These are phyloP conservation scores for Scaptomyza parva DNA, from an alignment of 2,888 invertebrate species.

Conservation along the genomic window DNA sequence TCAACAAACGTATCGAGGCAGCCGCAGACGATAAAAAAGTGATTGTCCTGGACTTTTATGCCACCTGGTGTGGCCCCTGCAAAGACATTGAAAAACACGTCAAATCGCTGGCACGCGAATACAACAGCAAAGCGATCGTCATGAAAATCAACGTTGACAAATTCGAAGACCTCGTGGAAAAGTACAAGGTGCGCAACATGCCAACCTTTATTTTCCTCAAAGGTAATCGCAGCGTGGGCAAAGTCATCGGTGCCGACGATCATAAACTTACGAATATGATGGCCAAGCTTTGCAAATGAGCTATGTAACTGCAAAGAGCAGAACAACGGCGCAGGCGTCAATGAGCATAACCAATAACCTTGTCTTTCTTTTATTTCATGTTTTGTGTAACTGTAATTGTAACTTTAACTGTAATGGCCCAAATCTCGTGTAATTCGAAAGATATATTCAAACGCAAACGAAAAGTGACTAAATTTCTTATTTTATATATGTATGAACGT, in stretches of 20 bases:
- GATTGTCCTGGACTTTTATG: conserved; percentile 66
- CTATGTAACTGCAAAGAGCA: neutral
- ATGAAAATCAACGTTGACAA: conserved; percentile 66
- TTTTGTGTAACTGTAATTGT: conserved; percentile 5
- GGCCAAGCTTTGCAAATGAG: conserved; percentile 53
- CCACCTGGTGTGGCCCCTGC: conserved; percentile 69
- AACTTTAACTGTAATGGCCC: neutral
- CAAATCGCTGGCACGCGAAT: conserved; percentile 53
- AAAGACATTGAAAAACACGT: conserved; percentile 58
- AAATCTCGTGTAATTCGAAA: neutral
- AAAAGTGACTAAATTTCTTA: neutral
- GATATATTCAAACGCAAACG: neutral
- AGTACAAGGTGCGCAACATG: conserved; percentile 60
- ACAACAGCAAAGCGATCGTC: conserved; percentile 45
- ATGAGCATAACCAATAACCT: neutral
- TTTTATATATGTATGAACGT: neutral
- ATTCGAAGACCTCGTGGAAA: conserved; percentile 46
- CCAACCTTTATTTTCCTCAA: conserved; percentile 75
- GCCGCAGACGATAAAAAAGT: conserved; percentile 56
- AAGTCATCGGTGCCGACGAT: conserved; percentile 71
- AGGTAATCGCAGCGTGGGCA: conserved; percentile 51
- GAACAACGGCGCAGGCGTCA: conserved; percentile 30
- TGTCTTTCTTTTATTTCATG: neutral
- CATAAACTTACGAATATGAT: conserved; percentile 59
- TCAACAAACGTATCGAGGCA: conserved; percentile 56